Conservation (phyloP, 2,888 invertebrate species). For the Drosophila emarginata region DNA sequence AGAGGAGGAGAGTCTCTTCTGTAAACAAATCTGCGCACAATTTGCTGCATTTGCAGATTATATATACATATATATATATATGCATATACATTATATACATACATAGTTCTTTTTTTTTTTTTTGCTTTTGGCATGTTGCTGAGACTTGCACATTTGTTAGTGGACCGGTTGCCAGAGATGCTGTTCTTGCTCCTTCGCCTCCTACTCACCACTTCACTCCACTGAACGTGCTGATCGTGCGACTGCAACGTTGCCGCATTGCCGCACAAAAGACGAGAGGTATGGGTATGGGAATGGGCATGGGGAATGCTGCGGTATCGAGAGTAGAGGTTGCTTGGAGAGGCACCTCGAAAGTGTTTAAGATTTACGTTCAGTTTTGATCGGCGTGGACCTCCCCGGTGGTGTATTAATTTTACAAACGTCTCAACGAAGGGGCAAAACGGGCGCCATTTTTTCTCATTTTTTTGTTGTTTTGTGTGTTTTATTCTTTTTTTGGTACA, state of each 20-base stretch:
- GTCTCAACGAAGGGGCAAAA: constrained; percentile 22
- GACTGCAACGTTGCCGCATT: constrained; percentile 43
- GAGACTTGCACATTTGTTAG: constrained; percentile 62
- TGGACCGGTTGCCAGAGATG: constrained; percentile 46
- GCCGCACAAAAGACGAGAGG: background rate
- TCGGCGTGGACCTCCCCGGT: constrained; percentile 80
- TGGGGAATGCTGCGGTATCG: constrained; percentile 19
- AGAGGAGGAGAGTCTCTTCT: constrained; percentile 36
- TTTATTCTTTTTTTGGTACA: constrained; percentile 32
- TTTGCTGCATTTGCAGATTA: constrained; percentile 75
- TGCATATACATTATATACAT: background rate
- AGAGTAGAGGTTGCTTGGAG: constrained; percentile 15
- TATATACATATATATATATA: background rate
- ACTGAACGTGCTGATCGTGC: constrained; percentile 81
- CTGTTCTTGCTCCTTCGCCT: constrained; percentile 15
- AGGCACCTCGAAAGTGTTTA: constrained; percentile 57
- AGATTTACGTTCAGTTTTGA: constrained; percentile 81
- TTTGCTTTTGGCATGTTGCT: constrained; percentile 59
- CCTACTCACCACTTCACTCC: constrained; percentile 20
- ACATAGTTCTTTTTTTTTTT: constrained; percentile 3
- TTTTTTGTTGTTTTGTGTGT: background rate
- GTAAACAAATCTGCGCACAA: constrained; percentile 74
- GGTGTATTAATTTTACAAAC: constrained; percentile 75
- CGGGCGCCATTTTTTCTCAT: constrained; percentile 46
- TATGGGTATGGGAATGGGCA: background rate